phyloP scores from a whole-genome alignment of 2,797 vertebrate genomes.

The Sebastes ruberrimus region DNA sequence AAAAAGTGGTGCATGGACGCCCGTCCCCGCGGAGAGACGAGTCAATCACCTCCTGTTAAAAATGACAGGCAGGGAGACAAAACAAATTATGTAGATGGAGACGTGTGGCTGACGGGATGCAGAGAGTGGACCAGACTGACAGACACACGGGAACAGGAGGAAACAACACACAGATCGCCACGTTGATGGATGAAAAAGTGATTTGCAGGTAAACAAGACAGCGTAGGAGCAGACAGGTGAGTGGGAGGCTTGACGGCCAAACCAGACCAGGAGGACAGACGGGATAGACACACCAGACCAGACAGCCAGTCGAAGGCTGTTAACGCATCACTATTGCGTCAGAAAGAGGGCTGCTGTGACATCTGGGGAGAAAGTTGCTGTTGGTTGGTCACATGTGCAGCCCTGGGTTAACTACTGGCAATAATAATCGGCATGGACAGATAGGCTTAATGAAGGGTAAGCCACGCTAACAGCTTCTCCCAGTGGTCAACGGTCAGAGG shows the following conservation, averaged over 20 bases:
- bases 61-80: slow-evolving; percentile 56
- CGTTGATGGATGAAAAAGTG: not conserved
- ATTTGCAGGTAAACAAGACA: slow-evolving; percentile 27
- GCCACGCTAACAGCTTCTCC: slow-evolving; percentile 42
- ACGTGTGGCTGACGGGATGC: slow-evolving; percentile 42
- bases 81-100: slow-evolving; percentile 51
- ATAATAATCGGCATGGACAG: slow-evolving; percentile 46
- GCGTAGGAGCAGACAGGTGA: slow-evolving; percentile 23
- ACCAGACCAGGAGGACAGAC: slow-evolving; percentile 2
- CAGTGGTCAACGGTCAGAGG: slow-evolving; percentile 41
- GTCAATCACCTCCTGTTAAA: slow-evolving; percentile 60
- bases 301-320: not conserved
- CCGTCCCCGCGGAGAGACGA: not conserved
- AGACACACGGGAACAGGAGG: slow-evolving; percentile 17
- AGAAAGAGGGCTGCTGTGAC: slow-evolving; percentile 6
- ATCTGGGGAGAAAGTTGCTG: slow-evolving; percentile 36
- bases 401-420: slow-evolving; percentile 36
- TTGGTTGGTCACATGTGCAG: slow-evolving; percentile 43
- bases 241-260: slow-evolving; percentile 20
- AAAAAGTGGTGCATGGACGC: slow-evolving; percentile 4
- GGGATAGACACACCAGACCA: not conserved
- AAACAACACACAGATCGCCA: slow-evolving; percentile 3
- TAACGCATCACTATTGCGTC: slow-evolving; percentile 1
- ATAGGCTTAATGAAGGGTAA: slow-evolving; percentile 60
- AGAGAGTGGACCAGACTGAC: slow-evolving; percentile 34